Conservation (phyloP, 2,113 vertebrate species). For the Gnathonemus echidnorhynchus region DNA sequence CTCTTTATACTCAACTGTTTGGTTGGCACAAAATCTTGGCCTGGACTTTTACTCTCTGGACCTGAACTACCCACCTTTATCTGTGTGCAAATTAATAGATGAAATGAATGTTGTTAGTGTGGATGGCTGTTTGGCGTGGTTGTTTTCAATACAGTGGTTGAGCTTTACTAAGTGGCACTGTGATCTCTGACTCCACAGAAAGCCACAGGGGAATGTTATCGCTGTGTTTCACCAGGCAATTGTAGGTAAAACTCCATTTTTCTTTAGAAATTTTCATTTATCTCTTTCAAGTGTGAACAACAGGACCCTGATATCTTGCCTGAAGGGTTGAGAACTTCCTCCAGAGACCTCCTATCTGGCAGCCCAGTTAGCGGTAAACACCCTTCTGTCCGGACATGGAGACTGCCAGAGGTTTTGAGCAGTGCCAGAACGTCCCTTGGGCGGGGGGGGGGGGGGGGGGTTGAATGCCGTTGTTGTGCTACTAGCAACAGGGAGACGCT, state of each 20-base stretch:
- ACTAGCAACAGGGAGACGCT: neutral
- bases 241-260: slow-evolving; percentile 10
- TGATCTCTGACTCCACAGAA: neutral
- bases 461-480: neutral
- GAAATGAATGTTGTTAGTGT: neutral
- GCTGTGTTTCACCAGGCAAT: neutral
- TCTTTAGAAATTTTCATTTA: neutral
- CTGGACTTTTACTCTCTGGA: neutral
- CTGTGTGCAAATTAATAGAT: neutral
- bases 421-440: neutral
- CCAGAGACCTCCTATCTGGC: neutral
- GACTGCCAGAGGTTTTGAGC: neutral
- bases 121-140: neutral
- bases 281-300: neutral
- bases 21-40: neutral
- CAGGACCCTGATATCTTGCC: neutral
- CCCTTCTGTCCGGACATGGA: neutral
- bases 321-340: neutral
- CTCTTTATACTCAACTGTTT: neutral
- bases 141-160: slow-evolving; percentile 5
- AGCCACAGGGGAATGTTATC: slow-evolving; percentile 4
- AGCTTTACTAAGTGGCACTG: neutral
- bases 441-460: no score
- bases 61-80: neutral
- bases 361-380: neutral